Conservation (phyloP, 2,797 vertebrate species). For the Phrynocephalus forsythii region DNA sequence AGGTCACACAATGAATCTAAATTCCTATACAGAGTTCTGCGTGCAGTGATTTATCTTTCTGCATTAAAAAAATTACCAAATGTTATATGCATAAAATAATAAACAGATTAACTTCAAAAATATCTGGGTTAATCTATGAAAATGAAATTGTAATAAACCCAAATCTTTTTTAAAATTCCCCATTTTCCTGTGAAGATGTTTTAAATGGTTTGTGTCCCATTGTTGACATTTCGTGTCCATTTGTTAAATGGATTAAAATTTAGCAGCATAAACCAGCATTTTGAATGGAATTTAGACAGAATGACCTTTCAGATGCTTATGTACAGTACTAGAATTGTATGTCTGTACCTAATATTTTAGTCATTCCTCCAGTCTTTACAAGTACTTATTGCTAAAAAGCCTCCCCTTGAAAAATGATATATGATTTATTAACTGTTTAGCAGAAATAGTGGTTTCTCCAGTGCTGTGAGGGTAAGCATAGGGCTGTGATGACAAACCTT, state of each 20-base stretch:
- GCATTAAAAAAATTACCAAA: constrained; percentile 15
- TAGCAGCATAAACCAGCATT: not conserved
- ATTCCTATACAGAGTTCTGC: constrained; percentile 37
- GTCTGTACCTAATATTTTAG: too few species aligned
- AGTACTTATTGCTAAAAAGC: not conserved
- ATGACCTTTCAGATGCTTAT: not conserved
- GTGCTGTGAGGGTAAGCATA: not conserved
- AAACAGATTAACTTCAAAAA: not conserved
- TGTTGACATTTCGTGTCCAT: not conserved
- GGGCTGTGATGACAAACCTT: too few species aligned
- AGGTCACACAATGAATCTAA: constrained; percentile 47
- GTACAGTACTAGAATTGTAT: not conserved
- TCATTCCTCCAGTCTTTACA: too few species aligned
- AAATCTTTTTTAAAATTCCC: not conserved
- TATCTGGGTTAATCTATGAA: not conserved
- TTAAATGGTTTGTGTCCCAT: not conserved
- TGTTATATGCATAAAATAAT: not conserved
- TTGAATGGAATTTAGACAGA: not conserved
- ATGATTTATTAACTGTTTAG: not conserved
- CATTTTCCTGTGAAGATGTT: not conserved
- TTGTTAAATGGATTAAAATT: not conserved
- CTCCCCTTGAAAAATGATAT: not conserved
- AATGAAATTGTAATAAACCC: not conserved
- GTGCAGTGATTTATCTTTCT: constrained; percentile 18
- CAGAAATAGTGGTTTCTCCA: too few species aligned